Evolutionary conservation across 2,797 vertebrate genomes (phyloP), one percentile per base, ranked within the genome.

Genomic region (Hyperoplus lanceolatus): DNA sequence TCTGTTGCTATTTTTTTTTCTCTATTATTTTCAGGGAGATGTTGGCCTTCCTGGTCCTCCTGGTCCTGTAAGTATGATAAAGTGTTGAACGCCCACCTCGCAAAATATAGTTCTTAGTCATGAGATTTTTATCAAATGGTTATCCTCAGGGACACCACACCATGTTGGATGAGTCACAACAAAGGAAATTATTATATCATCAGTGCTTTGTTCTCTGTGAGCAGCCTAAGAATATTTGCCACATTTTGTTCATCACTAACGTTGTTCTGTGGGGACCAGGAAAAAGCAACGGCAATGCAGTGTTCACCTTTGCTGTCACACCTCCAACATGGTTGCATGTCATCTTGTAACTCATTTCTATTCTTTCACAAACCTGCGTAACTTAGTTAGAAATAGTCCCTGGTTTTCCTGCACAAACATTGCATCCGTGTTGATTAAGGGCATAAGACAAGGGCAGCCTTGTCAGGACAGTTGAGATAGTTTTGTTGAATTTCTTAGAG

Each of bases 1-100:
- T 54, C 39, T 69, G 12, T 81, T 21, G 16, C 11, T 67, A 14
- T 6, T 59, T 64, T 16, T 81, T 8, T 83, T 67, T 81, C 29
- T 84, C 8, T 73, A 68, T 69, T 88, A 11, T 87, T 80, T 87
- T 55, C 79, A 96, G 96, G 96, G 96, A 61, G 96, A 96, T 68
- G 81, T 87, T 56, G 96, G 96, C 75, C 93, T 89, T 42, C 92
- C 94, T 87, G 96, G 96, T 89, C 95, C 90, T 21, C 95, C 96
- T 46, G 95, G 95, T 80, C 91, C 93, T 75, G 96, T 96, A 92
- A 96, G 95, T 95, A 93, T 68, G 82, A 60, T 42, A 55, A 6
- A 56, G 12, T 13, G 6, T 1, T 46, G 8, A 69, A 73, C 51
- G 7, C 43, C 48, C 21, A 59, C 48, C 10, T 60, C 42, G 43